These are phyloP conservation scores for Euzetes globulus DNA, from an alignment of 2,888 invertebrate species.

Conservation along the genomic window DNA sequence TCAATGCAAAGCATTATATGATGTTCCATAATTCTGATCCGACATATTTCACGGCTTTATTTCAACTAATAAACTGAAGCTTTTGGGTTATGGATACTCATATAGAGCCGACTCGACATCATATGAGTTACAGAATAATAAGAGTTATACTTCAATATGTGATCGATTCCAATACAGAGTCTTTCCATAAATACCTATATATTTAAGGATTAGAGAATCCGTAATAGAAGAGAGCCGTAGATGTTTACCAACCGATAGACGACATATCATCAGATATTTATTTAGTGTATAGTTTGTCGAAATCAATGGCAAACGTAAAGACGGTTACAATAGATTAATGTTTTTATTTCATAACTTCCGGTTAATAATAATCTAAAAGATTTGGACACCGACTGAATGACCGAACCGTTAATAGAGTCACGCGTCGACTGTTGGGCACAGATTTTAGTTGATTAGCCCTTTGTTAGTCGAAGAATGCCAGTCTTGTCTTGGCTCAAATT, in stretches of 20 bases:
- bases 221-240: background rate
- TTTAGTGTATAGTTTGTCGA: background rate
- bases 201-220: too few species aligned
- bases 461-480: background rate
- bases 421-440: background rate
- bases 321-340: background rate
- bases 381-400: background rate
- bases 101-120: background rate
- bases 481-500: background rate
- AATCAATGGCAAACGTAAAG: background rate
- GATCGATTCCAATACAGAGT: background rate
- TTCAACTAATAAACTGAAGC: too few species aligned
- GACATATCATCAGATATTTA: background rate
- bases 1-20: too few species aligned
- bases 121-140: background rate
- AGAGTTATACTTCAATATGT: background rate
- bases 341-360: conserved; percentile 20
- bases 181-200: background rate
- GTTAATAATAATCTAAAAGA: background rate
- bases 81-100: too few species aligned
- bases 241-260: background rate
- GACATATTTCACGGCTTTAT: too few species aligned
- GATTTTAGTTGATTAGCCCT: background rate
- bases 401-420: background rate
- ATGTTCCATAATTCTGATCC: too few species aligned